A percentile compares a stretch with the other conserved stretches of the same genome.
phyloP scores from a whole-genome alignment of 2,797 vertebrate genomes.

The Nyctalus aviator region DNA sequence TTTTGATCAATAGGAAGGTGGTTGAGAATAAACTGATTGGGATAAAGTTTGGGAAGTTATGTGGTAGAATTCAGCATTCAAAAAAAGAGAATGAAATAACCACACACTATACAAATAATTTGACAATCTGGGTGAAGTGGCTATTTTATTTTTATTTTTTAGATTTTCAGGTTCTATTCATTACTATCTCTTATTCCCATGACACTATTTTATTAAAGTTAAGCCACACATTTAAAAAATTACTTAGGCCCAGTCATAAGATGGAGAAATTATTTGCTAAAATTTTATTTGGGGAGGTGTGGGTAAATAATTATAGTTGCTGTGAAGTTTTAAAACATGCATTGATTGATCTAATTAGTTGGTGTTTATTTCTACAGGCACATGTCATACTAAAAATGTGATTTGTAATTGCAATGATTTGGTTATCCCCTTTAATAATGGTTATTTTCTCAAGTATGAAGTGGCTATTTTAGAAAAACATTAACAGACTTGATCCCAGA shows the following conservation, averaged over 20 bases:
- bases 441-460: background rate
- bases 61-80: background rate
- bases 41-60: background rate
- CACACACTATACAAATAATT: background rate
- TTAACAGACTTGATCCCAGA: background rate
- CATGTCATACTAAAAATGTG: background rate
- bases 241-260: background rate
- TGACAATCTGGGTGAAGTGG: conserved; percentile 3
- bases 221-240: background rate
- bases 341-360: background rate
- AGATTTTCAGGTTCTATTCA: background rate
- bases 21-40: background rate
- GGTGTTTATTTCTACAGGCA: background rate
- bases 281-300: background rate
- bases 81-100: background rate
- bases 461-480: background rate
- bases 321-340: background rate
- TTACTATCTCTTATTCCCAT: background rate
- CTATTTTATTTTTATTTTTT: background rate
- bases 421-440: background rate
- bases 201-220: background rate
- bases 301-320: background rate
- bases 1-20: background rate
- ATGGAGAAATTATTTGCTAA: background rate
- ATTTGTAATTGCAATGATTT: background rate